Conservation (phyloP, 1,140 invertebrate genomes). For the Caerostris extrusa region DNA sequence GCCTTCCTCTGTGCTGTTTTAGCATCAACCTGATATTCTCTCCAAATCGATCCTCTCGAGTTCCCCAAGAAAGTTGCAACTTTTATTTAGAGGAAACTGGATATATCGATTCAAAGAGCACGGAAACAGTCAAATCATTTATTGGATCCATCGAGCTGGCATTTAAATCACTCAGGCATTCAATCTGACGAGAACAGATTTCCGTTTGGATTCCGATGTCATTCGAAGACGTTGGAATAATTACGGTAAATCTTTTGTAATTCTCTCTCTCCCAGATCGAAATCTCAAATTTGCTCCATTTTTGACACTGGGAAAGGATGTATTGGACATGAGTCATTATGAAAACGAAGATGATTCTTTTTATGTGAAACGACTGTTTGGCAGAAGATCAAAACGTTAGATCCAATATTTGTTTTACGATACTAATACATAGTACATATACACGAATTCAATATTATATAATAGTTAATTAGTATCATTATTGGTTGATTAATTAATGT, state of each 20-base stretch:
- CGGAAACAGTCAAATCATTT: constrained; percentile 75
- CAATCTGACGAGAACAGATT: constrained; percentile 68
- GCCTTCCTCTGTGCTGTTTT: constrained; percentile 15
- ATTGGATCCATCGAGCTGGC: constrained; percentile 66
- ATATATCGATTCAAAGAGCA: constrained; percentile 67
- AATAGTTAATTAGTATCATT: too few species aligned
- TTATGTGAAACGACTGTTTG: not conserved
- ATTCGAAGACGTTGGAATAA: constrained; percentile 53
- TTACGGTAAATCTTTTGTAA: constrained; percentile 46
- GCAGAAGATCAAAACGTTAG: too few species aligned
- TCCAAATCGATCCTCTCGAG: constrained; percentile 23
- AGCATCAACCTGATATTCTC: constrained; percentile 58
- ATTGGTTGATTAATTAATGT: too few species aligned
- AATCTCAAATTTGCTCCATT: not conserved
- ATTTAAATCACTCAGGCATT: constrained; percentile 73
- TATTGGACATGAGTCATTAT: not conserved
- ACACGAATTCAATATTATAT: too few species aligned
- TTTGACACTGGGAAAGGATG: not conserved
- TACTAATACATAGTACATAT: too few species aligned
- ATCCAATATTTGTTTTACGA: too few species aligned
- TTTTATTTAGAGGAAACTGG: constrained; percentile 66
- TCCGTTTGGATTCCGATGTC: constrained; percentile 57
- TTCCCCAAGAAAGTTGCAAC: constrained; percentile 67
- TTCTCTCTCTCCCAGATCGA: not conserved
- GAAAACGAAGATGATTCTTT: not conserved